Base-by-base conservation (phyloP, 1,140 invertebrate species). In the Limonius californicus region DNA sequence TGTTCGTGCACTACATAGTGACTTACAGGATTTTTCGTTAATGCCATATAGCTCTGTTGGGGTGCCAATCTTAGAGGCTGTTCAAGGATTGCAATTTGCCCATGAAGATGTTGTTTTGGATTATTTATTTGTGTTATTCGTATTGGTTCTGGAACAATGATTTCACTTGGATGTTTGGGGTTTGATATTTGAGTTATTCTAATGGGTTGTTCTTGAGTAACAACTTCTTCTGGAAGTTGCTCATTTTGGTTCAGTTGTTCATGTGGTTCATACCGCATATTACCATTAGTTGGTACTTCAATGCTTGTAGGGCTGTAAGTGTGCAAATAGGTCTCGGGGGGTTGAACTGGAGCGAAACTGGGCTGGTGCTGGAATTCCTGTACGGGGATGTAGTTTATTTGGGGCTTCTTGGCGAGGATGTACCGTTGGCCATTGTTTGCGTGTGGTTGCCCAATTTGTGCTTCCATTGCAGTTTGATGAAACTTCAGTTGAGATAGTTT, bases 251-350 rank as follows among this genome's bases (percentile, higher is more conserved):
- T 27, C 3, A 4, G 3, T 4, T 27, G 9, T 4, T 27, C 23
- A 4, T 27, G 23, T 4, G 23, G 23, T 27, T 27, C 23, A 27
- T 27, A 27, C 9, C 23, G 3, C 9, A 9, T 27, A 9, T 27
- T 27, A 4, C 23, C 23, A 27, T 27, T 27, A 27, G 3, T 27
- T 12, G 66, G 57, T 47, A 76, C 66, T 59, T 76, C 74, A 30
- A 74, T 74, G 47, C 69, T 50, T 4, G 70, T 67, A 2, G 74
- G 68, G 18, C 72, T 73, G 54, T 75, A 76, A 8, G 72, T 76
- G 42, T 73, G 71, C 11, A 76, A 63, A 15, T 72, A 70, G 7
- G 74, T 74, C 68, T 75, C 75, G 0, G 66, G 27, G 14, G 70
- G 66, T 47, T 63, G 53, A 59, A 2, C 30, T 68, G 57, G n/a